These are phyloP conservation scores for Virgularia gustaviana DNA, from an alignment of 92 coral and sea anemone genomes.

Conservation along the genomic window DNA sequence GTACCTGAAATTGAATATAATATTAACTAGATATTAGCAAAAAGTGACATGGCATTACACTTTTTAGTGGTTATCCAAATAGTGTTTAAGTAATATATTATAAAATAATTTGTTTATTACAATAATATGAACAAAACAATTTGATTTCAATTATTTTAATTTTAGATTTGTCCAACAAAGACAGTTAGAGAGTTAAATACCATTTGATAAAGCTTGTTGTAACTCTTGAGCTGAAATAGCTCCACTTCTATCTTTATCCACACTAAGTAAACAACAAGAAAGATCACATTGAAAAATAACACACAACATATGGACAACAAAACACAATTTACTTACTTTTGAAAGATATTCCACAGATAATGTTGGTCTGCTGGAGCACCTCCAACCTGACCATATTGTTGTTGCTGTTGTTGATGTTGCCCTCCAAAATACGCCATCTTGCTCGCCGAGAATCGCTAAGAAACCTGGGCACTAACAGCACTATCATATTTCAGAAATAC, in stretches of 20 bases:
- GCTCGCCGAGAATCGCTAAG: neutral
- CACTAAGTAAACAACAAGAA: constrained; percentile 18
- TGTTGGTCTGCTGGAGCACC: constrained; percentile 48
- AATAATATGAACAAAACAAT: neutral
- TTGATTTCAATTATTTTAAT: neutral
- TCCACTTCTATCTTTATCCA: constrained; percentile 54
- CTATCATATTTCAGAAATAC: too few relatives aligned
- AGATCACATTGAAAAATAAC: neutral
- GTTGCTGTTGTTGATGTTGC: too few relatives aligned
- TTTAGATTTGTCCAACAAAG: neutral
- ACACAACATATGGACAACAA: neutral
- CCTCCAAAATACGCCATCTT: constrained; percentile 37
- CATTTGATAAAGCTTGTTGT: constrained; percentile 54
- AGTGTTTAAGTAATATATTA: too few relatives aligned
- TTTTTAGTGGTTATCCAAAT: too few relatives aligned
- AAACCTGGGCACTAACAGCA: neutral
- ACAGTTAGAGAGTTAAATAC: neutral
- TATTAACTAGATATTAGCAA: too few relatives aligned
- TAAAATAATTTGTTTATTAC: too few relatives aligned
- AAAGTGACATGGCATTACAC: too few relatives aligned
- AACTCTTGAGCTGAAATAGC: constrained; percentile 48
- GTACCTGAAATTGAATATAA: too few relatives aligned
- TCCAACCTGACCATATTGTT: constrained; percentile 10
- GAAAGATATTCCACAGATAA: constrained; percentile 64
- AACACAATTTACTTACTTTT: constrained; percentile 55